Evolutionary conservation across 1,140 invertebrate genomes (phyloP), one percentile per base, ranked within the genome.

Genomic region (Bradynema listronoti): DNA sequence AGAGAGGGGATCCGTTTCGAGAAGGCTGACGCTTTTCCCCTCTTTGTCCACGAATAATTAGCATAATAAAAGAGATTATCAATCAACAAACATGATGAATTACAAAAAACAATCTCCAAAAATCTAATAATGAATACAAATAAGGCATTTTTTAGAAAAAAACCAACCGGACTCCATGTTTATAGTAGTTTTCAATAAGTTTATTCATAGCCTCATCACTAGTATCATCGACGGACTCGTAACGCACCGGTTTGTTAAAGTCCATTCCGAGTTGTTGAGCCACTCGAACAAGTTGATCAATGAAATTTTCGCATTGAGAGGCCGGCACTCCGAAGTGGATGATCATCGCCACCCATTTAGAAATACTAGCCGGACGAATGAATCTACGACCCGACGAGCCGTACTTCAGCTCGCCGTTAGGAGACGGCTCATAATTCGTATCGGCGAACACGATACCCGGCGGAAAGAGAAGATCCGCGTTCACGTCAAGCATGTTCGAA

Each of bases 361-460:
- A 45, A 3, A 45, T 24, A 14, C n/a, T n/a, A 27, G 52, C 52
- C 22, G 52, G 52, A 16, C 41, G 19, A 3, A 55, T 11, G 32
- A 43, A 55, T 9, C 52, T 22, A 5, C 52, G 52, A 22, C 52
- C 25, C 4, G 52, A 45, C 4, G n/a, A n/a, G 33, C 33, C 52
- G 52, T 43, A 3, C 25, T 56, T 45, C 52, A 55, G 32, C 27
- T 55, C 14, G 25, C 33, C 52, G 32, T 55, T 25, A 14, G 2
- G 52, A 6, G 59, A 43, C 34, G 63, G 45, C 2, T 57, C 33
- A 5, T 34, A 32, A 22, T 65, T 47, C 27, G 33, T 66, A 25
- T 9, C 16, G 19, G 42, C 24, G 16, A 49, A 63, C 7, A n/a
- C 41, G 19, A 63, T 43, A 22, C 59, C 61, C 19, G 61, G 61